Evolutionary conservation across 1,140 invertebrate species (phyloP).

Genomic region (Scaptomyza montana): DNA sequence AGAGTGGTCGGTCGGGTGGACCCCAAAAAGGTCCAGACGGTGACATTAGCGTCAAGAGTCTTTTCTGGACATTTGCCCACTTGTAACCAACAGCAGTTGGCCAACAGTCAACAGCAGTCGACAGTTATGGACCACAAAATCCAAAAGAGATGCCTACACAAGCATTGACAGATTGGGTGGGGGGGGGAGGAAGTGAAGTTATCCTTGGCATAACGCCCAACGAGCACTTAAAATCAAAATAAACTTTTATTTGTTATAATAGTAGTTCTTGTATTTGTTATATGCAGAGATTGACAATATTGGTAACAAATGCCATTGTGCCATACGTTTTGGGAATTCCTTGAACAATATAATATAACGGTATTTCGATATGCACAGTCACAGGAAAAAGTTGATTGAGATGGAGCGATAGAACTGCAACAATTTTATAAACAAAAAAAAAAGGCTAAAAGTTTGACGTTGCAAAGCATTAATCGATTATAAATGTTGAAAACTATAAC

Average conservation of each 20-base stretch:
- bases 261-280: background rate
- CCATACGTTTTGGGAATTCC: background rate
- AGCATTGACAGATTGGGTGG: background rate
- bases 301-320: constrained; percentile 12
- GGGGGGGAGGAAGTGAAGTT: background rate
- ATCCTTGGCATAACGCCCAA: constrained; percentile 35
- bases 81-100: constrained; percentile 29
- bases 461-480: too few relatives aligned
- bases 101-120: constrained; percentile 23
- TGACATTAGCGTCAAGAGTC: constrained; percentile 62
- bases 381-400: too few relatives aligned
- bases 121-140: constrained; percentile 60
- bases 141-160: constrained; percentile 26
- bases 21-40: constrained; percentile 68
- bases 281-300: constrained; percentile 48
- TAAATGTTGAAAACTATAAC: too few relatives aligned
- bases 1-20: background rate
- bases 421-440: too few relatives aligned
- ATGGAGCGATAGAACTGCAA: too few relatives aligned
- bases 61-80: constrained; percentile 65
- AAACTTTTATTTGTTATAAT: constrained; percentile 64
- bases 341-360: constrained; percentile 7
- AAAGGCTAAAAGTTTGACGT: too few relatives aligned
- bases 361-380: too few relatives aligned
- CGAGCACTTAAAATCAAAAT: constrained; percentile 67